Evolutionary conservation across 1,140 invertebrate species (phyloP).

Genomic region (Rhagoletis pomonella): DNA sequence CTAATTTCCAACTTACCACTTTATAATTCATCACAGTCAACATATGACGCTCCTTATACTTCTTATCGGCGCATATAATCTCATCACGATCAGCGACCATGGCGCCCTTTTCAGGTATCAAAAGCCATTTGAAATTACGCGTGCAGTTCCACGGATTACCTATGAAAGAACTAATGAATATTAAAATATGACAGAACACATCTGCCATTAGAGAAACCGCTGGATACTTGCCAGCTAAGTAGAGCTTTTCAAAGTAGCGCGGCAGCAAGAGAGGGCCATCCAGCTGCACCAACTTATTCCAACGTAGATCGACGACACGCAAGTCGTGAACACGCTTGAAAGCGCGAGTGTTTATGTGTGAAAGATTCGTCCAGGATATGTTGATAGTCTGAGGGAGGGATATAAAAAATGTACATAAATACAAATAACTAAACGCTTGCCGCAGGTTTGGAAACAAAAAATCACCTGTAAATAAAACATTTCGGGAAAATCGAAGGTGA

Average conservation of each 20-base stretch:
- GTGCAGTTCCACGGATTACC: conserved; percentile 79
- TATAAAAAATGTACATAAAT: background rate
- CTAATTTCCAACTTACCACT: conserved; percentile 69
- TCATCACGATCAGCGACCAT: conserved; percentile 76
- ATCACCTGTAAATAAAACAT: conserved; percentile 71
- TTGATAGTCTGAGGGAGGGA: conserved; percentile 68
- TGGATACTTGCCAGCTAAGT: conserved; percentile 71
- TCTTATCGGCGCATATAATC: conserved; percentile 75
- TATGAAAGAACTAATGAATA: conserved; percentile 61
- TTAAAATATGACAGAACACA: conserved; percentile 27
- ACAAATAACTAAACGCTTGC: background rate
- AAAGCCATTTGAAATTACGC: conserved; percentile 76
- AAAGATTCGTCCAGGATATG: conserved; percentile 74
- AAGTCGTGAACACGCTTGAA: conserved; percentile 72
- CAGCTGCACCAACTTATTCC: conserved; percentile 74
- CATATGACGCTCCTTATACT: conserved; percentile 75
- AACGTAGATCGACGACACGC: conserved; percentile 74
- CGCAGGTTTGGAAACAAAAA: background rate
- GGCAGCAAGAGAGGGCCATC: conserved; percentile 70
- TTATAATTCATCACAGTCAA: conserved; percentile 77
- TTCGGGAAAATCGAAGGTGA: conserved; percentile 71
- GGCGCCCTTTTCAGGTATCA: conserved; percentile 72
- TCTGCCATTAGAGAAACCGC: background rate
- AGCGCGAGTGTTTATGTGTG: conserved; percentile 66
- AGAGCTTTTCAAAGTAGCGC: conserved; percentile 70